phyloP scores from a whole-genome alignment of 2,797 vertebrate genomes.

The Phalloptychus januarius region DNA sequence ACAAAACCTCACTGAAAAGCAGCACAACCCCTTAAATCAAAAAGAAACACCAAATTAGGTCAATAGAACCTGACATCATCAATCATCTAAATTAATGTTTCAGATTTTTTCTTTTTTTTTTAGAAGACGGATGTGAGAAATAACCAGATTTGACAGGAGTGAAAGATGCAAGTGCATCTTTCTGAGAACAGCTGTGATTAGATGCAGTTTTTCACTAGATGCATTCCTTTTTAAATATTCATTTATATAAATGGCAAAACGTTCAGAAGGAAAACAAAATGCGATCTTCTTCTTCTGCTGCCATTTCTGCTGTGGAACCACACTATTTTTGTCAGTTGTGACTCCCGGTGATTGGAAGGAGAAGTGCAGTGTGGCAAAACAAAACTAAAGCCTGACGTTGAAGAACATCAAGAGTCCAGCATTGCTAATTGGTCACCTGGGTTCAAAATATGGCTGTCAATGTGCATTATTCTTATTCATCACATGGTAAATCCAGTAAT shows the following conservation, averaged over 20 bases:
- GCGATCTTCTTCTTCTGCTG: background rate
- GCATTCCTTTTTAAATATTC: background rate
- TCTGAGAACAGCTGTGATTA: background rate
- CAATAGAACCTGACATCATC: background rate
- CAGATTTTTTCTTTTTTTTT: background rate
- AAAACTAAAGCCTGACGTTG: background rate
- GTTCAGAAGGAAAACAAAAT: background rate
- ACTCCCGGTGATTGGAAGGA: background rate
- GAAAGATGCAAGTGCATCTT: background rate
- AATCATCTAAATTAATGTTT: background rate
- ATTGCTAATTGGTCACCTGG: background rate
- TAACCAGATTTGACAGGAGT: background rate
- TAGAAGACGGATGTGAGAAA: background rate
- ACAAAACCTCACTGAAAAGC: background rate
- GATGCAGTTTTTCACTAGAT: background rate
- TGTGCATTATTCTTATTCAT: background rate
- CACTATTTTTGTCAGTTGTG: background rate
- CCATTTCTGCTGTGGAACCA: background rate
- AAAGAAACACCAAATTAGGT: background rate
- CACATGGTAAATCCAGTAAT: background rate
- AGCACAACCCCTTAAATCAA: background rate
- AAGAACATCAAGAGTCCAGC: background rate
- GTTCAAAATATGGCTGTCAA: background rate
- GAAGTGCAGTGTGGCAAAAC: background rate
- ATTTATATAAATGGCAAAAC: background rate